Percentiles rank a stretch among this genome's conserved stretches.
phyloP scores from a whole-genome alignment of 2,113 vertebrate genomes.

The Notarius lentiginosus region DNA sequence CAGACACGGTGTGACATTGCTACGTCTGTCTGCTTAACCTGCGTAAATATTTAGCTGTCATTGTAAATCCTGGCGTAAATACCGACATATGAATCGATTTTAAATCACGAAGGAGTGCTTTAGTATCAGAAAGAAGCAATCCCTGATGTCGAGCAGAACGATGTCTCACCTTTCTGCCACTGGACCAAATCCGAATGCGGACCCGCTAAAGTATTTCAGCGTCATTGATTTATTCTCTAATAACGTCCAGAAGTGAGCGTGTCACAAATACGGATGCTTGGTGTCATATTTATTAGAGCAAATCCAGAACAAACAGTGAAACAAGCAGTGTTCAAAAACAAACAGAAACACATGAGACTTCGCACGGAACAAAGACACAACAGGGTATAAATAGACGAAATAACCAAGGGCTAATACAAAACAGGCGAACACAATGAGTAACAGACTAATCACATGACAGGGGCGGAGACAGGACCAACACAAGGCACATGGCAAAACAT shows the following conservation, averaged over 20 bases:
- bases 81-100: constrained; percentile 36
- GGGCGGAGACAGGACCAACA: not conserved
- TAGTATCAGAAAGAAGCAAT: not conserved
- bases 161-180: not conserved
- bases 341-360: not conserved
- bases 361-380: not conserved
- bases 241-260: not conserved
- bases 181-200: not conserved
- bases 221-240: not conserved
- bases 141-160: not conserved
- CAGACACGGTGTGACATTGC: not conserved
- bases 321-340: not conserved
- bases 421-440: not conserved
- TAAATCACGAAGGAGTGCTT: constrained; percentile 10
- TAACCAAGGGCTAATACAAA: not conserved
- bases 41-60: constrained; percentile 78
- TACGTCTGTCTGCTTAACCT: not conserved
- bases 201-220: not conserved
- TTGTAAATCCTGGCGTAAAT: constrained; percentile 64
- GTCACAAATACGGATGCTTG: not conserved
- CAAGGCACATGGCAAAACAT: not conserved
- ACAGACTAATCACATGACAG: not conserved
- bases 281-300: not conserved
- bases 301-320: not conserved
- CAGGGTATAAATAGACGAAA: constrained; percentile 7